Evolutionary conservation across 2,888 invertebrate genomes (phyloP).

Genomic region (Drosophila subquinaria): DNA sequence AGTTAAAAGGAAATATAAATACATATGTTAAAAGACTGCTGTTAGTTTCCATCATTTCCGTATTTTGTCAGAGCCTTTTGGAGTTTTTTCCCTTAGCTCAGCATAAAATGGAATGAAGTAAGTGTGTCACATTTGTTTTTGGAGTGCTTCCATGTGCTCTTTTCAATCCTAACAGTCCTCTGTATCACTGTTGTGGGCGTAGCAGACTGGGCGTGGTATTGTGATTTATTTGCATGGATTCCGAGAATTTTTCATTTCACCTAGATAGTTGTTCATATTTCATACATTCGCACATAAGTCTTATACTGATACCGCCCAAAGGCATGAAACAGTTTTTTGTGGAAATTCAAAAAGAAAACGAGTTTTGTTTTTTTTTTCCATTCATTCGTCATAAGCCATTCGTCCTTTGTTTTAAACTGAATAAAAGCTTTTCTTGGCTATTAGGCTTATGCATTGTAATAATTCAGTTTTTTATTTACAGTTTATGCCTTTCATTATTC

Average conservation of each 20-base stretch:
- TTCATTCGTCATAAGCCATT: background rate
- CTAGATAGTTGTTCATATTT: conserved; percentile 17
- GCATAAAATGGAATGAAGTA: conserved; percentile 20
- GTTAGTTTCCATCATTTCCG: conserved; percentile 14
- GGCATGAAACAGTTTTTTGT: conserved; percentile 51
- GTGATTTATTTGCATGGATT: conserved; percentile 39
- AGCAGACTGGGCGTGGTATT: conserved; percentile 8
- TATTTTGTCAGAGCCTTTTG: conserved; percentile 9
- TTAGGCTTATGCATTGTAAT: too few species aligned
- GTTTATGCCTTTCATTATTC: too few species aligned
- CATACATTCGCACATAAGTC: conserved; percentile 3
- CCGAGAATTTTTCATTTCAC: conserved; percentile 5
- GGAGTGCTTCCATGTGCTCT: conserved; percentile 4
- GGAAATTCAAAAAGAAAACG: background rate
- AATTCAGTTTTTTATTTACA: too few species aligned
- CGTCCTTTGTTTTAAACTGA: background rate
- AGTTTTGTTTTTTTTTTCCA: background rate
- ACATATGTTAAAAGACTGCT: conserved; percentile 3
- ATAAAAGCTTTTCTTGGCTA: background rate
- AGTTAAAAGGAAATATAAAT: conserved; percentile 10
- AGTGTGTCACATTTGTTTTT: conserved; percentile 32
- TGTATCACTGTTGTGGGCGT: conserved; percentile 5
- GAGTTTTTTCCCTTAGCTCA: conserved; percentile 9
- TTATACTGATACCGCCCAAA: conserved; percentile 35
- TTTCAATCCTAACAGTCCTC: conserved; percentile 5